These are phyloP conservation scores for Aplocera efformata DNA, from an alignment of 2,888 invertebrate species.

Conservation along the genomic window DNA sequence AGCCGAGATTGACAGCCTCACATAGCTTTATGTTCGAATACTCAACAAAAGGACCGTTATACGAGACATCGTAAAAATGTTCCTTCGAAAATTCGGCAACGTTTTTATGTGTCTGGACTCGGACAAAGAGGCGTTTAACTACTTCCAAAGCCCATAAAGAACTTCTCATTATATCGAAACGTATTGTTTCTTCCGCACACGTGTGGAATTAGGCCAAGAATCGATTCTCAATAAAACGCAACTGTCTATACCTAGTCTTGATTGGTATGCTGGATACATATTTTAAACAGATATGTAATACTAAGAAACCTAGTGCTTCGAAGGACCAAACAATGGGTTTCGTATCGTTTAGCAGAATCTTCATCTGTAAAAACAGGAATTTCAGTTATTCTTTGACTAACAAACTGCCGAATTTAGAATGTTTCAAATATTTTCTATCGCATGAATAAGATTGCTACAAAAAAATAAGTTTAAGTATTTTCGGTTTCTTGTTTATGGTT, in stretches of 20 bases:
- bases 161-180: slow-evolving; percentile 53
- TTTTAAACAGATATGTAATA: slow-evolving; percentile 1
- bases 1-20: slow-evolving; percentile 14
- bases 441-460: too few species aligned
- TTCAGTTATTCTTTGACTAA: background rate
- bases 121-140: slow-evolving; percentile 65
- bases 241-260: background rate
- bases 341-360: background rate
- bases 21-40: slow-evolving; percentile 21
- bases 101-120: slow-evolving; percentile 63
- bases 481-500: too few species aligned
- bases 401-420: background rate
- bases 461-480: too few species aligned
- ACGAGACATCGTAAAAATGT: slow-evolving; percentile 48
- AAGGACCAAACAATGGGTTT: slow-evolving; percentile 1
- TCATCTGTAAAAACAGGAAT: background rate
- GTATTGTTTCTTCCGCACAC: slow-evolving; percentile 46
- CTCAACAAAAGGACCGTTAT: slow-evolving; percentile 50
- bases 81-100: slow-evolving; percentile 48
- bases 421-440: too few species aligned
- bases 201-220: slow-evolving; percentile 55
- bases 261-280: slow-evolving; percentile 3
- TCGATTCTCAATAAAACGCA: slow-evolving; percentile 5
- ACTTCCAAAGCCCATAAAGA: slow-evolving; percentile 55
- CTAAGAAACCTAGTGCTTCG: slow-evolving; percentile 5